Conservation (phyloP, 2,113 vertebrate species). For the Gadus chalcogrammus region DNA sequence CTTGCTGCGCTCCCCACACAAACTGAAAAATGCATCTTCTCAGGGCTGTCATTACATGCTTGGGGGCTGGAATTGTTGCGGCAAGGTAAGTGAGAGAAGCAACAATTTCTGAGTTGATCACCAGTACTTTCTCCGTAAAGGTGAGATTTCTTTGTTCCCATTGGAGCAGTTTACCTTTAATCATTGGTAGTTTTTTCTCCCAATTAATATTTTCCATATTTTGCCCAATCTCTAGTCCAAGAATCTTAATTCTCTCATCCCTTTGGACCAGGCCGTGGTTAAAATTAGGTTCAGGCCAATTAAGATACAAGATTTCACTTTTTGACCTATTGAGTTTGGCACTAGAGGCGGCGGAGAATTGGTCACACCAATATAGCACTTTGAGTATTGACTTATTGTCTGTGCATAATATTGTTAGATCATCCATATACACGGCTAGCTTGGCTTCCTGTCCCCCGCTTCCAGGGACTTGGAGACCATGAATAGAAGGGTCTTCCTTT, state of each 20-base stretch:
- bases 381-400: neutral
- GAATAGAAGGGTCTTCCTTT: neutral
- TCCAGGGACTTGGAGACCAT: neutral
- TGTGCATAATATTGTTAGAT: neutral
- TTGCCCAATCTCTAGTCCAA: neutral
- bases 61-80: neutral
- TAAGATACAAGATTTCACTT: neutral
- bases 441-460: neutral
- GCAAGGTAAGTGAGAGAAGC: neutral
- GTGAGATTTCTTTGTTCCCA: neutral
- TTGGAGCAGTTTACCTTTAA: neutral
- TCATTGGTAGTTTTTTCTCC: neutral
- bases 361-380: neutral
- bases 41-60: neutral
- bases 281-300: neutral
- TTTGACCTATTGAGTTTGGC: neutral
- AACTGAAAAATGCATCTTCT: neutral
- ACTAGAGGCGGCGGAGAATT: neutral
- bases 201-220: neutral
- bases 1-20: neutral
- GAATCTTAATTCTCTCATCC: neutral
- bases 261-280: neutral
- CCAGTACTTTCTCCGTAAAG: neutral
- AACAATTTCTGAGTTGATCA: neutral
- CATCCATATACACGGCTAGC: neutral